Evolutionary conservation across 1,140 invertebrate species (phyloP).

Genomic region (Patella vulgata): DNA sequence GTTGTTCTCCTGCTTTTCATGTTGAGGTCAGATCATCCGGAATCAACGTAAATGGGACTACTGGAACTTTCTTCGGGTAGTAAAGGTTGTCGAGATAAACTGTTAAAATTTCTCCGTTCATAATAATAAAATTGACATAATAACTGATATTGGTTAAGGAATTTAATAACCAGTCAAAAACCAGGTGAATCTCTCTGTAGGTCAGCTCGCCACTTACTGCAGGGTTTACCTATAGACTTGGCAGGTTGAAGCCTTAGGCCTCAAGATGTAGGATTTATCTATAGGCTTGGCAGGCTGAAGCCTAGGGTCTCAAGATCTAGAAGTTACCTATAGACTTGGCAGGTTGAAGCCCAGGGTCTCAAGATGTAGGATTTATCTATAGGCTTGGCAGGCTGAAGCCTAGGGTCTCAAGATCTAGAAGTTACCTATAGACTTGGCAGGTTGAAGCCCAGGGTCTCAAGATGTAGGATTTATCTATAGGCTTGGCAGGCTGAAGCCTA

Average conservation of each 20-base stretch:
- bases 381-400: too few species aligned
- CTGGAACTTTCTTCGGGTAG: neutral
- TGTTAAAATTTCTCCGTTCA: conserved; percentile 10
- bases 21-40: neutral
- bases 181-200: too few species aligned
- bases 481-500: too few species aligned
- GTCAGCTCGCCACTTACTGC: neutral
- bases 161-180: neutral
- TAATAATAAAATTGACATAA: conserved; percentile 12
- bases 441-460: too few species aligned
- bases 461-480: too few species aligned
- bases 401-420: too few species aligned
- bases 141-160: conserved; percentile 7
- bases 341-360: too few species aligned
- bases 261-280: too few species aligned
- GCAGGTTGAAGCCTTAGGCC: too few species aligned
- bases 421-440: neutral
- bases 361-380: too few species aligned
- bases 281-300: too few species aligned
- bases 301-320: too few species aligned
- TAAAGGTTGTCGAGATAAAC: conserved; percentile 4
- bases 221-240: neutral
- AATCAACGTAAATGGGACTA: neutral
- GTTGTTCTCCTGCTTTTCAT: neutral
- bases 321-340: neutral